Percentiles rank a stretch among this genome's conserved stretches.
Conservation (phyloP, 2,797 vertebrate genomes). For the Silurus lanzhouensis region DNA sequence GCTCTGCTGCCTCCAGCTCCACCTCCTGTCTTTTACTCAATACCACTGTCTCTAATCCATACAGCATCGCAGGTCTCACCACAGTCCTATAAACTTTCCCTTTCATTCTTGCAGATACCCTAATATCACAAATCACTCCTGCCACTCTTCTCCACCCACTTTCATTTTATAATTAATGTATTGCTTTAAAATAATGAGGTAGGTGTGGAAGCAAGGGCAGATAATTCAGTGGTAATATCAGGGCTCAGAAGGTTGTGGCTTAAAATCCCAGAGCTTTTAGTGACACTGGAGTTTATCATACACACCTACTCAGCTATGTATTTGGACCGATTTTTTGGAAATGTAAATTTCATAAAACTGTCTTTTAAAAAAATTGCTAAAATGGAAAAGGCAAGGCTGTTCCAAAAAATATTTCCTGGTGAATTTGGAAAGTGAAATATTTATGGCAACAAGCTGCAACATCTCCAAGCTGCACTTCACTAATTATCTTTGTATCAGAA, state of each 20-base stretch:
- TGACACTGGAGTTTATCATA: neutral
- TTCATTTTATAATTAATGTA: neutral
- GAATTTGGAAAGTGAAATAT: neutral
- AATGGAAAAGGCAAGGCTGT: neutral
- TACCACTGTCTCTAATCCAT: no score
- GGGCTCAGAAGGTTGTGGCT: neutral
- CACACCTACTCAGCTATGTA: neutral
- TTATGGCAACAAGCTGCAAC: slow-evolving; percentile 5
- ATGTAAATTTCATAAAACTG: neutral
- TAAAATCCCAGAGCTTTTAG: neutral
- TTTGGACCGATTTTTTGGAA: neutral
- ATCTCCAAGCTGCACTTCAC: neutral
- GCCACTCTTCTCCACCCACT: no score
- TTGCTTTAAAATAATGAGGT: neutral
- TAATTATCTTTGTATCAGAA: slow-evolving; percentile 4
- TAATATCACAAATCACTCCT: no score
- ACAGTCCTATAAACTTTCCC: no score
- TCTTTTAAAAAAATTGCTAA: neutral
- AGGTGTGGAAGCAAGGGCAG: neutral
- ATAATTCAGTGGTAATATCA: neutral
- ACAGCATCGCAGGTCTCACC: no score
- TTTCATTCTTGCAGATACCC: no score
- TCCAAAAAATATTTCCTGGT: neutral
- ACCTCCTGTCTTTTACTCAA: no score
- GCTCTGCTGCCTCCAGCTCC: no score